Conservation (phyloP, 2,113 vertebrate species). For the Sander lucioperca region DNA sequence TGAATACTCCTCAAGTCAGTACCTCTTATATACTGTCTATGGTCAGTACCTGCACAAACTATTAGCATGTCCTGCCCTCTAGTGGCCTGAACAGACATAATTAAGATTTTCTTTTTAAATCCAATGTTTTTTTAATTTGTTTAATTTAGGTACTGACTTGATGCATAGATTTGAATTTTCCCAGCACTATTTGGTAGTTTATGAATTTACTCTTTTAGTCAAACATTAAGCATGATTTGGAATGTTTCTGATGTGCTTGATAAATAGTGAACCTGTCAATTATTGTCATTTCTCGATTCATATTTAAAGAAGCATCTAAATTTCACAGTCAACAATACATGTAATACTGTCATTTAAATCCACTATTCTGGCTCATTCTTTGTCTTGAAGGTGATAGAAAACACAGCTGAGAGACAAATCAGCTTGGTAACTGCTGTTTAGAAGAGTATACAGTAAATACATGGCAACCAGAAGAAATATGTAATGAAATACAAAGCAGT, state of each 20-base stretch:
- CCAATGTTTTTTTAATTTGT: neutral
- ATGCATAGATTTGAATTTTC: neutral
- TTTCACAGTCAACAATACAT: neutral
- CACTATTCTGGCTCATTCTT: neutral
- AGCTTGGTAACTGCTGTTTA: neutral
- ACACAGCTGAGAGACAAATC: conserved; percentile 15
- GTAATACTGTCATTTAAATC: neutral
- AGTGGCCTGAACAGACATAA: neutral
- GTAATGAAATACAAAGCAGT: conserved; percentile 10
- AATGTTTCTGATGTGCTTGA: neutral
- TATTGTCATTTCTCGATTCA: neutral
- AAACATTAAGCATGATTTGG: neutral
- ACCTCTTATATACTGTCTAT: no score
- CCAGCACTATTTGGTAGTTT: neutral
- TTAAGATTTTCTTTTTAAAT: neutral
- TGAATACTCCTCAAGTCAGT: neutral
- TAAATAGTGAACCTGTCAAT: neutral
- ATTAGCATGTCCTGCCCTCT: neutral
- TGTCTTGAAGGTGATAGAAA: neutral
- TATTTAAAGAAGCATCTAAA: neutral
- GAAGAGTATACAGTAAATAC: neutral
- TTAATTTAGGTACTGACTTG: neutral
- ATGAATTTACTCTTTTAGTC: no score
- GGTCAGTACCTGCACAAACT: neutral
- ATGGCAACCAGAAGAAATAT: neutral